Evolutionary conservation across 1,140 invertebrate genomes (phyloP).

Genomic region (Melitaea cinxia): DNA sequence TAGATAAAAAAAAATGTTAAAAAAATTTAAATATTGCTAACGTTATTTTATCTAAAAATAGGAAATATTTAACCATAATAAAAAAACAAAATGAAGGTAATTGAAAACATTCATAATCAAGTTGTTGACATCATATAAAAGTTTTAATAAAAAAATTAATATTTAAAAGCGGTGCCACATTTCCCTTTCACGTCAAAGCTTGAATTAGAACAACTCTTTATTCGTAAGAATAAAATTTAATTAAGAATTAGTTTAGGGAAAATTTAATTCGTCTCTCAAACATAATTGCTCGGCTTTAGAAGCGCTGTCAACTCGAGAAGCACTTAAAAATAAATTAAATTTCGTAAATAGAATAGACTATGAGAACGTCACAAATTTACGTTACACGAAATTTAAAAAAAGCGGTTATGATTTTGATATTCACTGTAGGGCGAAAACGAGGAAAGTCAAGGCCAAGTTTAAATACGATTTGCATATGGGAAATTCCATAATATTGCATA

Average conservation of each 20-base stretch:
- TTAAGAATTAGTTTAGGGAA: slow-evolving; percentile 10
- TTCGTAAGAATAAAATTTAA: slow-evolving; percentile 9
- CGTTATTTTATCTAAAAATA: no score
- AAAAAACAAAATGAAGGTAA: neutral
- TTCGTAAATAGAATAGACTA: slow-evolving; percentile 11
- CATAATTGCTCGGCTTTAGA: slow-evolving; percentile 21
- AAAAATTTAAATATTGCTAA: no score
- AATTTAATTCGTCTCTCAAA: neutral
- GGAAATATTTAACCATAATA: no score
- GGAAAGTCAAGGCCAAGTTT: no score
- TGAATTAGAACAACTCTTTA: slow-evolving; percentile 10
- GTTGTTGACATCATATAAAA: neutral
- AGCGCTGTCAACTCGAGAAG: slow-evolving; percentile 16
- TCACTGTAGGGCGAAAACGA: no score
- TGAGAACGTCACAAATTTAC: neutral
- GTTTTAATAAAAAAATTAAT: neutral
- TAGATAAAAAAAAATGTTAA: no score
- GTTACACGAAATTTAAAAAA: neutral
- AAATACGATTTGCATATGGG: no score
- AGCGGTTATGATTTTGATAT: neutral
- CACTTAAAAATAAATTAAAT: slow-evolving; percentile 21
- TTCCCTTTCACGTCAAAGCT: neutral
- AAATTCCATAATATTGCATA: no score
- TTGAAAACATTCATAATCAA: neutral
- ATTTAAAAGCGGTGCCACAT: neutral